Conservation (phyloP, 1,140 invertebrate species). For the Tetraneura akinire region DNA sequence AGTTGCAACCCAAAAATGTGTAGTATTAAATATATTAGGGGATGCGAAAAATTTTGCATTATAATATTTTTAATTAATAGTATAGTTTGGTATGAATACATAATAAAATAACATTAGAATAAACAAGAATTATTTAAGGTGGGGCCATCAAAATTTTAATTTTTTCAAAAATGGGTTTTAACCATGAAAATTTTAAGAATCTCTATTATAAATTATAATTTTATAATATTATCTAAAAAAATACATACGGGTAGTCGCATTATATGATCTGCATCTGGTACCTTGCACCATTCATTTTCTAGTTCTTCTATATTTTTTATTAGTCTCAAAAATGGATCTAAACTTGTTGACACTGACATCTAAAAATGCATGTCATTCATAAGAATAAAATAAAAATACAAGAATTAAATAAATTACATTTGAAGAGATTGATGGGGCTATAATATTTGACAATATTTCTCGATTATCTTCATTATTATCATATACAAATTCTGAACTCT, state of each 20-base stretch:
- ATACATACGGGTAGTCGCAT: constrained; percentile 17
- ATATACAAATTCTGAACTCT: neutral
- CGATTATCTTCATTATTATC: neutral
- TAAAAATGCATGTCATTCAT: constrained; percentile 12
- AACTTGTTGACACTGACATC: constrained; percentile 29
- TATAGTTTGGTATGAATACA: too few relatives aligned
- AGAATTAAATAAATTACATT: constrained; percentile 19
- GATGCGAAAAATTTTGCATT: too few relatives aligned
- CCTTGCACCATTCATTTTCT: constrained; percentile 25
- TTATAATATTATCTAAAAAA: neutral
- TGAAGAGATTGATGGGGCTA: neutral
- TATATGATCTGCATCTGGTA: neutral
- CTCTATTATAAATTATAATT: too few relatives aligned
- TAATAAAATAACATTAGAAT: too few relatives aligned
- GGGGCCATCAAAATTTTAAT: too few relatives aligned
- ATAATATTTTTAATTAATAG: too few relatives aligned
- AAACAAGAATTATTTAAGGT: too few relatives aligned
- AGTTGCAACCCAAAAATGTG: too few relatives aligned
- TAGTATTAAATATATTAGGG: too few relatives aligned
- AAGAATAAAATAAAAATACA: neutral
- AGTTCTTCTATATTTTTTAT: constrained; percentile 45
- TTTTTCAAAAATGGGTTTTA: too few relatives aligned
- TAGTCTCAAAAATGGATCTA: constrained; percentile 40
- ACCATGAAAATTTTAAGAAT: too few relatives aligned
- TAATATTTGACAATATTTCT: neutral